Evolutionary conservation across 64 coral and sea anemone genomes (phyloP).

Genomic region (Platygyra sinensis): DNA sequence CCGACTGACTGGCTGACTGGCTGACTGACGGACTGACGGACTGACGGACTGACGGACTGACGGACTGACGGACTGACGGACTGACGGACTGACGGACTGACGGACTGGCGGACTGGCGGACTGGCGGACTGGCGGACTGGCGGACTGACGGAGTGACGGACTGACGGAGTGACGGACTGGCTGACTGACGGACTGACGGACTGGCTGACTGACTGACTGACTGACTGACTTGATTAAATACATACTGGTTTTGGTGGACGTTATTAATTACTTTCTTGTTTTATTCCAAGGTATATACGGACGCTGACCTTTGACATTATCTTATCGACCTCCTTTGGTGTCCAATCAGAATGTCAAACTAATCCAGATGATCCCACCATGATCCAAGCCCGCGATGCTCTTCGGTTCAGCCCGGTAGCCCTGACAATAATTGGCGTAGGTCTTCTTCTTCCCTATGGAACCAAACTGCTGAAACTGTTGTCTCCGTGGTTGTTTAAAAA

Average conservation of each 20-base stretch:
- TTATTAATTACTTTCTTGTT: background rate
- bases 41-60: background rate
- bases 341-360: constrained; percentile 40
- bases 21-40: no score
- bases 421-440: background rate
- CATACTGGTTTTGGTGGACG: no score
- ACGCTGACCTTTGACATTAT: constrained; percentile 46
- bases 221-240: no score
- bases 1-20: no score
- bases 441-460: constrained; percentile 25
- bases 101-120: no score
- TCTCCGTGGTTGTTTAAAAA: constrained; percentile 3
- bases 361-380: constrained; percentile 44
- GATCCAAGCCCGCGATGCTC: constrained; percentile 24
- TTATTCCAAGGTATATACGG: background rate
- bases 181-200: no score
- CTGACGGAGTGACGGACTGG: no score
- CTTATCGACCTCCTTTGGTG: constrained; percentile 36
- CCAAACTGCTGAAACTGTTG: background rate
- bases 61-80: no score
- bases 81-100: no score
- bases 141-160: no score
- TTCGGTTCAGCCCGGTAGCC: constrained; percentile 12
- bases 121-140: no score
- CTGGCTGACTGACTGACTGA: no score